phyloP scores from a whole-genome alignment of 1,140 invertebrate genomes.

The Atopsyche davidsoni region DNA sequence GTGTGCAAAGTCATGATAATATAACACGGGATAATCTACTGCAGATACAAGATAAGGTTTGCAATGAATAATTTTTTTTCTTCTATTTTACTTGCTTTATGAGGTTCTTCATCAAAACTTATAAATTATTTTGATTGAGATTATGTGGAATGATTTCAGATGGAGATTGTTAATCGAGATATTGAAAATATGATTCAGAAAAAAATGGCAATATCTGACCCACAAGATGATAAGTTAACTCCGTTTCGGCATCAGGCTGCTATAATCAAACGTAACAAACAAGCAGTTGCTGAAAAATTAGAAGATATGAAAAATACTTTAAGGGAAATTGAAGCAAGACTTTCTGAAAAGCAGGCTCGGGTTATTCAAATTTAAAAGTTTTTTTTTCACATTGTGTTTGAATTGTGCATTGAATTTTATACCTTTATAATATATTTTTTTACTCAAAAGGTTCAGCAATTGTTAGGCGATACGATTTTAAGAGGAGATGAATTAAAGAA shows the following conservation, averaged over 20 bases:
- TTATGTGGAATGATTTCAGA: slow-evolving; percentile 38
- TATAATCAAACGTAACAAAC: slow-evolving; percentile 72
- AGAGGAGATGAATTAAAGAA: slow-evolving; percentile 79
- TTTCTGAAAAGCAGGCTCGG: slow-evolving; percentile 49
- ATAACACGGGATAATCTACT: slow-evolving; percentile 63
- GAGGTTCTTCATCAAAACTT: neutral
- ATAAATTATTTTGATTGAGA: slow-evolving; percentile 3
- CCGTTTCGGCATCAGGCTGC: slow-evolving; percentile 80
- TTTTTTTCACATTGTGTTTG: neutral
- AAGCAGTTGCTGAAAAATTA: slow-evolving; percentile 62
- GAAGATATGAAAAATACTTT: slow-evolving; percentile 58
- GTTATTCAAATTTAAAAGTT: slow-evolving; percentile 26
- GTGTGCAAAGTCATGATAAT: slow-evolving; percentile 60
- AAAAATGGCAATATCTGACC: slow-evolving; percentile 44
- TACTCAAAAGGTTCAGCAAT: slow-evolving; percentile 38
- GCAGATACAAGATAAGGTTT: slow-evolving; percentile 58
- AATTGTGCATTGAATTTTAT: neutral
- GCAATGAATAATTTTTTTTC: too few species aligned
- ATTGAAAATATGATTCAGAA: slow-evolving; percentile 53
- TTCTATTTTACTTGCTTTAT: too few species aligned
- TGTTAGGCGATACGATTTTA: slow-evolving; percentile 52
- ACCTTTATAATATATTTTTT: neutral
- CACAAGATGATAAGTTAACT: slow-evolving; percentile 64
- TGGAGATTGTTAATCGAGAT: slow-evolving; percentile 55
- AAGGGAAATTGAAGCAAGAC: slow-evolving; percentile 48